Evolutionary conservation across 2,797 vertebrate species (phyloP), one percentile per base, ranked within the genome.

Genomic region (Chromis chromis): DNA sequence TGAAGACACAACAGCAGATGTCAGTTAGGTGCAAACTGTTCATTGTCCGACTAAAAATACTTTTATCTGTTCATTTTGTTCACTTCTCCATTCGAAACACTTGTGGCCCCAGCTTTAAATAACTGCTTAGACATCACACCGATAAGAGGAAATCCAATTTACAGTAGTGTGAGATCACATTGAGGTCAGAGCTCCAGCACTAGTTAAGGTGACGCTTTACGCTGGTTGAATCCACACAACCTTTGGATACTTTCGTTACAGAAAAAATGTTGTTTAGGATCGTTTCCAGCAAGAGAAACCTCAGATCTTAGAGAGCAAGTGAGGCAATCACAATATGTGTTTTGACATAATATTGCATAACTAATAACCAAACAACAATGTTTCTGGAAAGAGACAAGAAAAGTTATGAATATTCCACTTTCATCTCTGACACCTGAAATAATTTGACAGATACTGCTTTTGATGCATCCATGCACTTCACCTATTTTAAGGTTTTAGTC

Each of bases 1-100:
- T 25, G n/a, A 27, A 9, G 22, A 19, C 13, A 33, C 36, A 21
- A 8, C 27, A 39, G 24, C 21, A 56, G 49, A 28, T 65, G 55
- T 59, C 24, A 63, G 21, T 62, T 27, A 22, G 33, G n/a, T 63
- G 31, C 12, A 64, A 21, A 5, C 28, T 3, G n/a, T 49, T 66
- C 0, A 5, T 0, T 52, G 44, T 19, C 27, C 4, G 27, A 70
- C 21, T 50, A 46, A 61, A 57, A 61, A 49, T n/a, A 36, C 31
- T 9, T 19, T 21, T 17, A 55, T 50, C 7, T 16, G 2, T 58
- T 22, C 0, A 4, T 33, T 22, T n/a, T 3, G 25, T 28, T 61
- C 14, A 36, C n/a, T 46, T 40, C 49, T 57, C 11, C 22, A 50
- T 50, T 28, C 2, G 11, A 62, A 40, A 55, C 28, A 28, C 13